Evolutionary conservation across 2,888 invertebrate genomes (phyloP).

Genomic region (Pachydiplax longipennis): DNA sequence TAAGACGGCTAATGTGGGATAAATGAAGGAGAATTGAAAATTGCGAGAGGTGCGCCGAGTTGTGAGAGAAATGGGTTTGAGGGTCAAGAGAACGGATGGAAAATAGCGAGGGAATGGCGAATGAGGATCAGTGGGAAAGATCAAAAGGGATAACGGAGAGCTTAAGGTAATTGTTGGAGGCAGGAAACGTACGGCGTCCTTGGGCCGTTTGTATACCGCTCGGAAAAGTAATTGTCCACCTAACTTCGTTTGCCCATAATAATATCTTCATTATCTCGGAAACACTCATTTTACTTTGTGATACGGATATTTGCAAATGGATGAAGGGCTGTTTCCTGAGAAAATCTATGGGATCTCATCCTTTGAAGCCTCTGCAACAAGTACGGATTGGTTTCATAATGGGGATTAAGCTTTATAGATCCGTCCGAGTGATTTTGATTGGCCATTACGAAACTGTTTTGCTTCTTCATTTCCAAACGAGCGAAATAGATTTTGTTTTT

Average conservation of each 20-base stretch:
- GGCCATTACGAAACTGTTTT: no score
- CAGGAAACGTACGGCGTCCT: background rate
- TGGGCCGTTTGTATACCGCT: background rate
- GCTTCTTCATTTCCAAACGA: no score
- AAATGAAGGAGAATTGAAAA: background rate
- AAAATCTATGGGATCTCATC: no score
- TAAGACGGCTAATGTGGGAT: background rate
- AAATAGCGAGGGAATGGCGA: background rate
- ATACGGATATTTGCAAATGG: no score
- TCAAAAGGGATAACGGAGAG: background rate
- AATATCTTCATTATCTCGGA: no score
- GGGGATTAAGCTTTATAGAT: no score
- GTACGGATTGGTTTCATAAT: no score
- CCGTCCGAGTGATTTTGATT: no score
- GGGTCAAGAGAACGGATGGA: background rate
- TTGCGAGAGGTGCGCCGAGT: background rate
- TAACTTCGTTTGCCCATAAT: background rate
- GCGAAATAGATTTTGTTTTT: no score
- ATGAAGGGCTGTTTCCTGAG: no score
- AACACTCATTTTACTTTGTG: no score
- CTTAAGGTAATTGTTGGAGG: background rate
- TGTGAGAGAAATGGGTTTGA: background rate
- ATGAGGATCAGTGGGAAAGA: background rate
- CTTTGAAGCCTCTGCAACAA: no score
- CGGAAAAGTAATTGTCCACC: background rate